These are phyloP conservation scores for Phrixothrix hirtus DNA, from an alignment of 2,888 invertebrate species.

Conservation along the genomic window DNA sequence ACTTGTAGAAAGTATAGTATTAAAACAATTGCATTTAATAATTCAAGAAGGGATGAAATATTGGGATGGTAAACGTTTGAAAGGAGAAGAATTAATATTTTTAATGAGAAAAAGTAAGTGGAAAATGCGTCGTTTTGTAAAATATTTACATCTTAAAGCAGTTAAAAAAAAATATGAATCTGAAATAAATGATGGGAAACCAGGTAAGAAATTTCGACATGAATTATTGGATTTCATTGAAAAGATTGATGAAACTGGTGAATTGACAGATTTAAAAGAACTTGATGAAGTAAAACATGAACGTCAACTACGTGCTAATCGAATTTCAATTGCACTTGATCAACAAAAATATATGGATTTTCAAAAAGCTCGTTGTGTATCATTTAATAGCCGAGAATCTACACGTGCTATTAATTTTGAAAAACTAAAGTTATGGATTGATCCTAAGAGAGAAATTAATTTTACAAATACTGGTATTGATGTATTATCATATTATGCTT, in stretches of 20 bases:
- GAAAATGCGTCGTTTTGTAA: conserved; percentile 74
- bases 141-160: conserved; percentile 69
- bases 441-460: conserved; percentile 65
- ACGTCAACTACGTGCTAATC: conserved; percentile 65
- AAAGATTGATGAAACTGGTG: conserved; percentile 62
- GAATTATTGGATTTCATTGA: conserved; percentile 60
- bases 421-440: conserved; percentile 67
- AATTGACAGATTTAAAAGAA: conserved; percentile 59
- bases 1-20: conserved; percentile 80
- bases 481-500: conserved; percentile 82
- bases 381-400: conserved; percentile 61
- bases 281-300: conserved; percentile 63
- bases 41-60: conserved; percentile 75
- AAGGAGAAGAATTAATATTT: conserved; percentile 73
- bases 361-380: conserved; percentile 75
- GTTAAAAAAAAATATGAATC: conserved; percentile 53
- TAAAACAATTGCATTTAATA: conserved; percentile 78
- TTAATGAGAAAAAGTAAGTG: conserved; percentile 80
- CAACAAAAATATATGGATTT: conserved; percentile 74
- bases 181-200: conserved; percentile 57
- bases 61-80: conserved; percentile 61
- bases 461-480: conserved; percentile 70
- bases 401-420: conserved; percentile 43
- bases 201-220: conserved; percentile 59
- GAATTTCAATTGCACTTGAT: conserved; percentile 62